phyloP scores from a whole-genome alignment of 2,888 invertebrate species.

The Coelopa pilipes region DNA sequence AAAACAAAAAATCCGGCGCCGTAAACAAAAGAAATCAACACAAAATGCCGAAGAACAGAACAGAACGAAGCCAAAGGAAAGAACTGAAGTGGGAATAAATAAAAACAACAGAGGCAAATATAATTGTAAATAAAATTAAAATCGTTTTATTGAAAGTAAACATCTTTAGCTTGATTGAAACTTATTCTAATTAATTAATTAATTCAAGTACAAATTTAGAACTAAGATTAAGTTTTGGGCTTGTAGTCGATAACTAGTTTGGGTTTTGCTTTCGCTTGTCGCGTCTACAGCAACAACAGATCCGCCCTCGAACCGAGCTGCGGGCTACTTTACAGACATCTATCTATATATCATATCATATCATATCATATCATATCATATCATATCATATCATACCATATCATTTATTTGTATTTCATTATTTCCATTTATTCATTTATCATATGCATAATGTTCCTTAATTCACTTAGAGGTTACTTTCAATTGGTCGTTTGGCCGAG shows the following conservation, averaged over 20 bases:
- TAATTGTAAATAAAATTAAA: constrained; percentile 25
- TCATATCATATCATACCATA: no score
- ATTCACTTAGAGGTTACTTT: no score
- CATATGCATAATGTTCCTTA: neutral
- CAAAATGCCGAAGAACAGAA: neutral
- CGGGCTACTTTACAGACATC: no score
- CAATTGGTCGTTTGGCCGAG: no score
- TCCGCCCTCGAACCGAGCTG: no score
- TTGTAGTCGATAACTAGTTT: constrained; percentile 23
- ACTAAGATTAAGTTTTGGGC: constrained; percentile 19
- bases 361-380: no score
- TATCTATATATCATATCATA: no score
- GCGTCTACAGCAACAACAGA: neutral
- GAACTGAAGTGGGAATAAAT: constrained; percentile 2
- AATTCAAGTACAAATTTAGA: constrained; percentile 25
- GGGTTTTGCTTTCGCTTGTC: neutral
- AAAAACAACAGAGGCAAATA: constrained; percentile 16
- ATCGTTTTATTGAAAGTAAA: constrained; percentile 25
- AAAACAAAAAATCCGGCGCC: neutral
- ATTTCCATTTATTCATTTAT: neutral
- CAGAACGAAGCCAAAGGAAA: constrained; percentile 20
- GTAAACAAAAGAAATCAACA: neutral
- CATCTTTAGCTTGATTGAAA: constrained; percentile 23
- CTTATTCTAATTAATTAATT: constrained; percentile 19
- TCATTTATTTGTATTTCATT: no score